These are phyloP conservation scores for Lochmaea capreae DNA, from an alignment of 2,888 invertebrate genomes.

Conservation along the genomic window DNA sequence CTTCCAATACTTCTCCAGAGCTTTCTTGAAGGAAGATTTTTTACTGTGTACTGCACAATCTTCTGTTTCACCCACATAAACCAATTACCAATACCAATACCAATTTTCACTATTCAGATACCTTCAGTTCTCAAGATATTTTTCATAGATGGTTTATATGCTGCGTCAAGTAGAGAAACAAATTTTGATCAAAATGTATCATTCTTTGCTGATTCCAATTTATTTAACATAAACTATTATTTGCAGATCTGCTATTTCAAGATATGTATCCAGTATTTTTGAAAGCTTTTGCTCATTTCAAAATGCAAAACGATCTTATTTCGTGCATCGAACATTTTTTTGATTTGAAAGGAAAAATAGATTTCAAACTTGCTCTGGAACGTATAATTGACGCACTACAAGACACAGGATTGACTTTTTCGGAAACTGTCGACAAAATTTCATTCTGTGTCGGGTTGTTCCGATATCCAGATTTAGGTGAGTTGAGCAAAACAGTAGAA, in stretches of 20 bases:
- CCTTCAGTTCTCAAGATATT: too few species aligned
- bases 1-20: too few species aligned
- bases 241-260: slow-evolving; percentile 36
- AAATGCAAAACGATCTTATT: slow-evolving; percentile 36
- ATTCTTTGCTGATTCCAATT: not conserved
- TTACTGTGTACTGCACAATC: too few species aligned
- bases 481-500: slow-evolving; percentile 23
- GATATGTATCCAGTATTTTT: slow-evolving; percentile 36
- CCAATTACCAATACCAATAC: too few species aligned
- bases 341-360: slow-evolving; percentile 30
- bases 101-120: too few species aligned
- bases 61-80: too few species aligned
- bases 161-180: too few species aligned
- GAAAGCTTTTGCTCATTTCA: slow-evolving; percentile 32
- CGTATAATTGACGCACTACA: slow-evolving; percentile 34
- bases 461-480: slow-evolving; percentile 42
- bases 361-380: slow-evolving; percentile 29
- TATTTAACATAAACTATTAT: slow-evolving; percentile 3
- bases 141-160: too few species aligned
- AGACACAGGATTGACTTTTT: slow-evolving; percentile 43
- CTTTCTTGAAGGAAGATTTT: too few species aligned
- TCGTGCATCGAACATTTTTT: slow-evolving; percentile 38
- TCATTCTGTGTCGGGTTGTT: slow-evolving; percentile 41
- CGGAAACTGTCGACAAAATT: slow-evolving; percentile 44
- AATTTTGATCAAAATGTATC: too few species aligned